These are phyloP conservation scores for Hymenochirus boettgeri DNA, from an alignment of 2,113 vertebrate species.

Conservation along the genomic window DNA sequence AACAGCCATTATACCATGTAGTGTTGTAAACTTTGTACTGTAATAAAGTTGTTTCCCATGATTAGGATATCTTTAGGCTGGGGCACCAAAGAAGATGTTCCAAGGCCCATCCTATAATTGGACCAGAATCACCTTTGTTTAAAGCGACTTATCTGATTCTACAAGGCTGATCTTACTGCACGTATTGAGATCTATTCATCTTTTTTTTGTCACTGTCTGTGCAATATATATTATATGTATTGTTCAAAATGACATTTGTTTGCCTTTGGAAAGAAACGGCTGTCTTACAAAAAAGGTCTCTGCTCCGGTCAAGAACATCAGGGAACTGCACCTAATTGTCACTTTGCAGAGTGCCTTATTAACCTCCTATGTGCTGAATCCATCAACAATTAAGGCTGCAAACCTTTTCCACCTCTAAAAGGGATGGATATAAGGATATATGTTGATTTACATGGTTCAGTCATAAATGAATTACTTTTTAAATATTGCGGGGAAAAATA, in stretches of 20 bases:
- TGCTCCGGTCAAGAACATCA: constrained; percentile 5
- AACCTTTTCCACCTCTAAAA: not conserved
- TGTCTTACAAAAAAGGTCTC: not conserved
- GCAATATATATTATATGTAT: not conserved
- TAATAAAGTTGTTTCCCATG: too few relatives aligned
- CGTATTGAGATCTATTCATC: not conserved
- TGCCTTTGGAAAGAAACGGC: not conserved
- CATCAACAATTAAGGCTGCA: constrained; percentile 1
- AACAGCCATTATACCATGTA: too few relatives aligned
- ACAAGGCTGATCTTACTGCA: not conserved
- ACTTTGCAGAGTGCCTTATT: constrained; percentile 11
- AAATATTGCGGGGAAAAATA: not conserved
- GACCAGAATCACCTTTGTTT: too few relatives aligned
- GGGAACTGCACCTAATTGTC: constrained; percentile 4
- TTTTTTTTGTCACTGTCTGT: not conserved
- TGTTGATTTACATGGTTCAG: not conserved
- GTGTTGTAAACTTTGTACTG: too few relatives aligned
- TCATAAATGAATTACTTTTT: not conserved
- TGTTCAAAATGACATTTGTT: not conserved
- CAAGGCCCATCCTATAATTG: too few relatives aligned
- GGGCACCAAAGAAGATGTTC: too few relatives aligned
- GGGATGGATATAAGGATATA: not conserved
- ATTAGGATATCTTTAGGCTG: too few relatives aligned
- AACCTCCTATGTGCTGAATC: not conserved
- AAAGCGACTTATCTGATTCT: not conserved